Percentiles rank a stretch among this genome's conserved stretches.
These are phyloP conservation scores for Tragulus kanchil DNA, from an alignment of 2,113 vertebrate species.

Conservation along the genomic window DNA sequence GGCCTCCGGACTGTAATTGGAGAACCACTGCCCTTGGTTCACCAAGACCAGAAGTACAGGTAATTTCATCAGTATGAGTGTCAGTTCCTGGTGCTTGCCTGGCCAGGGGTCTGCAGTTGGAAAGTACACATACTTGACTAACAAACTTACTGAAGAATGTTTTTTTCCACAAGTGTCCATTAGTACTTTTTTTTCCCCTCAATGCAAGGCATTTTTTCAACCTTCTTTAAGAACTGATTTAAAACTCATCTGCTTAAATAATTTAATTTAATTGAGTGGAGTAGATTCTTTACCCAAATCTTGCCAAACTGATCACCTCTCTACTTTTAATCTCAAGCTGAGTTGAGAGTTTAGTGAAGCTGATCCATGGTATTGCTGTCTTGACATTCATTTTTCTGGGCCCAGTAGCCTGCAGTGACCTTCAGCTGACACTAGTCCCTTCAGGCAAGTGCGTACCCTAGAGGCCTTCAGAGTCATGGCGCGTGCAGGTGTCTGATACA, in stretches of 20 bases:
- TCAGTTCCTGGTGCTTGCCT: background rate
- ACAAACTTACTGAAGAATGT: background rate
- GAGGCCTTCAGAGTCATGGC: background rate
- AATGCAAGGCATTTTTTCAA: background rate
- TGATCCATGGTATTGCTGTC: background rate
- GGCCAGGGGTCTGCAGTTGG: background rate
- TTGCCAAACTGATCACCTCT: background rate
- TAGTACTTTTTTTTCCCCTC: constrained; percentile 53
- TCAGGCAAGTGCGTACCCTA: background rate
- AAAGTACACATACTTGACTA: background rate
- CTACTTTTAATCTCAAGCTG: background rate
- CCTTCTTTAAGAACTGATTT: background rate
- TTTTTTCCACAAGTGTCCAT: background rate
- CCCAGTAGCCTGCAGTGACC: background rate
- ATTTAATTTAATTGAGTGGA: background rate
- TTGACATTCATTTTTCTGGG: background rate
- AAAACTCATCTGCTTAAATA: constrained; percentile 5
- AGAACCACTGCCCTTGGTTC: background rate
- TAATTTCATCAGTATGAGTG: background rate
- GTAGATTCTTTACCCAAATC: background rate
- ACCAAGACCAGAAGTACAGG: background rate
- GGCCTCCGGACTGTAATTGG: background rate
- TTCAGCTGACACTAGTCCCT: background rate
- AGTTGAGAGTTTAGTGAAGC: background rate
- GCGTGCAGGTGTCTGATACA: background rate